Conservation (phyloP, 2,797 vertebrate species). For the Enteromius mattozi region DNA sequence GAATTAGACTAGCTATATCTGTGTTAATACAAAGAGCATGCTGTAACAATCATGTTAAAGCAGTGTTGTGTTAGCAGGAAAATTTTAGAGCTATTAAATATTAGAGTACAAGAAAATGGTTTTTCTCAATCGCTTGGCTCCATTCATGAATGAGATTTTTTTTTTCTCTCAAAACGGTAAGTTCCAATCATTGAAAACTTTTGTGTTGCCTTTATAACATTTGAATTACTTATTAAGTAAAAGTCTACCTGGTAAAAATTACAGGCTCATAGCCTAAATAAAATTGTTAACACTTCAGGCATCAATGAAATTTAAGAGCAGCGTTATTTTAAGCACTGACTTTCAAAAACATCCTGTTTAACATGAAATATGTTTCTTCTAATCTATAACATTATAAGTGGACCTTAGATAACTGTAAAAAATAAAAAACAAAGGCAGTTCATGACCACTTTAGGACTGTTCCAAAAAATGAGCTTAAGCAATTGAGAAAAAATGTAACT, state of each 20-base stretch:
- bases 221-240: neutral
- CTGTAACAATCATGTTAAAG: conserved; percentile 76
- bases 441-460: neutral
- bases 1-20: conserved; percentile 68
- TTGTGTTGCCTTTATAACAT: neutral
- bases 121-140: conserved; percentile 5
- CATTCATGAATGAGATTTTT: neutral
- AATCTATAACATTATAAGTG: no score
- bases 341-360: no score
- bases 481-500: neutral
- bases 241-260: no score
- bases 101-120: conserved; percentile 17
- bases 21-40: conserved; percentile 74
- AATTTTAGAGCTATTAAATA: conserved; percentile 30
- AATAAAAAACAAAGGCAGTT: neutral
- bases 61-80: conserved; percentile 51
- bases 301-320: no score
- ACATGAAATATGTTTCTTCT: no score
- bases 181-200: neutral
- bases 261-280: no score
- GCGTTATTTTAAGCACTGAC: no score
- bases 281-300: no score
- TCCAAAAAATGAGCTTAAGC: neutral
- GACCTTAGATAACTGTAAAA: neutral
- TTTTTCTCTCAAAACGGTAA: neutral